phyloP scores from a whole-genome alignment of 2,797 vertebrate genomes.

The Paedocypris micromegethes region DNA sequence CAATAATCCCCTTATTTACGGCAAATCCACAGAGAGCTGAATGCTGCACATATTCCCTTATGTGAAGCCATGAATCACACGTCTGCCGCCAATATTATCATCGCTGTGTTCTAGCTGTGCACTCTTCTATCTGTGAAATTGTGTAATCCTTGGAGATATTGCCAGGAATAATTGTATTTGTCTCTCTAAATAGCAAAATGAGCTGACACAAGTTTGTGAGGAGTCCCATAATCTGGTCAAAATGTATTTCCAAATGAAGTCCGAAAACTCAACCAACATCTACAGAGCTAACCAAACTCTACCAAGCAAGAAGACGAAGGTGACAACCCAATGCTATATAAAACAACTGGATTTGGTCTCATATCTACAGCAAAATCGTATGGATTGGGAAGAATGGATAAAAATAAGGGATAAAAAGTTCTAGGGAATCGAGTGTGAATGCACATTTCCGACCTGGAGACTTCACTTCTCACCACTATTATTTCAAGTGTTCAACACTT shows the following conservation, averaged over 20 bases:
- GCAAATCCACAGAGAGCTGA: slow-evolving; percentile 31
- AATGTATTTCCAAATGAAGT: slow-evolving; percentile 44
- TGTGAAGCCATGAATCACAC: slow-evolving; percentile 46
- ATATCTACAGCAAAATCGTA: too few species aligned
- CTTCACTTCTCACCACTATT: slow-evolving; percentile 28
- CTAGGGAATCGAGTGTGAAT: slow-evolving; percentile 40
- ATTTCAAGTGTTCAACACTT: slow-evolving; percentile 32
- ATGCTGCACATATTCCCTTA: slow-evolving; percentile 28
- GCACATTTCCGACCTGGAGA: slow-evolving; percentile 40
- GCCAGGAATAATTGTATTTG: slow-evolving; percentile 47
- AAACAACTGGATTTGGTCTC: too few species aligned
- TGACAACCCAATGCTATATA: too few species aligned
- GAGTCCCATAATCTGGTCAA: slow-evolving; percentile 33
- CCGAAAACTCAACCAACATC: slow-evolving; percentile 34
- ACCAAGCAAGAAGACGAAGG: too few species aligned
- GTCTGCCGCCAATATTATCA: slow-evolving; percentile 44
- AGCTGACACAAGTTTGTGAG: slow-evolving; percentile 37
- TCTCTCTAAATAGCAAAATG: slow-evolving; percentile 48
- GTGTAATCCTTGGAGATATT: slow-evolving; percentile 48
- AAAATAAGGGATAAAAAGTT: too few species aligned
- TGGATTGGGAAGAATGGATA: too few species aligned
- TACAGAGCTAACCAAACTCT: slow-evolving; percentile 8
- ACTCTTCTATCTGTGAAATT: slow-evolving; percentile 50
- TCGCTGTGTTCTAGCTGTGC: slow-evolving; percentile 39
- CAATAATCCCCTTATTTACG: slow-evolving; percentile 41